Conservation (phyloP, 2,888 invertebrate genomes). For the Melinaea marsaeus region DNA sequence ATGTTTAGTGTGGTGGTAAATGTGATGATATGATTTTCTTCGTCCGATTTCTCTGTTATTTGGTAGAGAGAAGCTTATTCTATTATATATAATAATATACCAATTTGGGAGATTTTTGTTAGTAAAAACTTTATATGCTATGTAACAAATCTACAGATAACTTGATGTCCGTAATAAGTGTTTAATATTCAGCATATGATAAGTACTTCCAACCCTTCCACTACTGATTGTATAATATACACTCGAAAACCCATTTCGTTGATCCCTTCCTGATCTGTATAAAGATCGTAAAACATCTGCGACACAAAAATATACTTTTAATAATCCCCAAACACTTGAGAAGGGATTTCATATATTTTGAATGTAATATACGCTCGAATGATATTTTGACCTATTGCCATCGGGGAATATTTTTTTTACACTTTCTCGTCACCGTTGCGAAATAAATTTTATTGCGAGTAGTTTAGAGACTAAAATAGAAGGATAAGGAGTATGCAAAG, state of each 20-base stretch:
- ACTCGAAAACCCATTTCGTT: slow-evolving; percentile 30
- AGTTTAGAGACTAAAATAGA: slow-evolving; percentile 11
- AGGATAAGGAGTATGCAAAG: slow-evolving; percentile 10
- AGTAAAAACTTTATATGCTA: background rate
- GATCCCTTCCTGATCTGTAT: slow-evolving; percentile 25
- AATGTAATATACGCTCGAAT: slow-evolving; percentile 32
- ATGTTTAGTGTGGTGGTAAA: background rate
- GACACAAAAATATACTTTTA: slow-evolving; percentile 36
- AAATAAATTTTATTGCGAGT: slow-evolving; percentile 21
- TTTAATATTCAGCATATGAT: slow-evolving; percentile 12
- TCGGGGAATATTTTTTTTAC: slow-evolving; percentile 29
- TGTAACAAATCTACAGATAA: background rate
- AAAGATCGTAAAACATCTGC: slow-evolving; percentile 34
- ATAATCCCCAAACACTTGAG: slow-evolving; percentile 38
- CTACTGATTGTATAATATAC: slow-evolving; percentile 26
- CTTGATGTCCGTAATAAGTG: slow-evolving; percentile 4
- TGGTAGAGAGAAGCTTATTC: background rate
- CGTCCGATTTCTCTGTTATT: background rate
- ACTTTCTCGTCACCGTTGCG: slow-evolving; percentile 16
- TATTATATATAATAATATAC: background rate
- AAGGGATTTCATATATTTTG: slow-evolving; percentile 35
- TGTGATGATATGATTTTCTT: background rate
- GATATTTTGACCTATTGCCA: slow-evolving; percentile 36
- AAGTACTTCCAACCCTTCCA: slow-evolving; percentile 26
- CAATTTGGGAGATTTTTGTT: background rate